Evolutionary conservation across 2,797 vertebrate genomes (phyloP), one percentile per base, ranked within the genome.

Genomic region (Betta splendens): DNA sequence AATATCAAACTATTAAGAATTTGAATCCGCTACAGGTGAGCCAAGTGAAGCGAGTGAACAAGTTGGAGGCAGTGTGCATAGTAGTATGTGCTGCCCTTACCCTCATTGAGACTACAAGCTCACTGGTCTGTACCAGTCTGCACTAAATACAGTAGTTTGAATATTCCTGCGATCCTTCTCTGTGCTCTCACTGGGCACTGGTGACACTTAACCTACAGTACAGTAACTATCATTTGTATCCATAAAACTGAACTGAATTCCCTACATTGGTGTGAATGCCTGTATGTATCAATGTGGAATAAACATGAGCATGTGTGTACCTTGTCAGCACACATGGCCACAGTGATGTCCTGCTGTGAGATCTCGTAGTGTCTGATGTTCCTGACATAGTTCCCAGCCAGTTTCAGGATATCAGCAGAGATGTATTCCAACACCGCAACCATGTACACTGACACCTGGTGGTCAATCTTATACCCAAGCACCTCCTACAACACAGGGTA

Each of bases 281-380:
- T 22, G 21, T 9, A 28, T 3, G 26, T 7, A 28, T 28, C 10
- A 28, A n/a, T 29, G 3, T 8, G 37, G 13, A n/a, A n/a, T n/a
- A n/a, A n/a, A 9, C 8, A 5, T 20, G 2, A 11, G 10, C 22
- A 5, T 10, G 31, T 11, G 12, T 16, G 26, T 89, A 97, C 96
- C 95, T 98, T 98, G 86, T 98, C 96, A 1, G 95, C 96, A 89
- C 96, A 98, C 97, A 98, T 98, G 79, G 96, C 96, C 81, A 98
- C 96, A 43, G 96, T 96, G 86, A 98, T 98, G 87, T 98, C 96
- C 84, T 98, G 96, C 79, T 97, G 95, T 26, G 94, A 97, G 87
- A 98, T 98, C 91, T 98, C 96, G 69, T 94, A 97, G 87, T 98
- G 96, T 4, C 96, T 93, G 79, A 98, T 98, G 89, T 98, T 98